Evolutionary conservation across 2,888 invertebrate genomes (phyloP).

Genomic region (Plebejus argus): DNA sequence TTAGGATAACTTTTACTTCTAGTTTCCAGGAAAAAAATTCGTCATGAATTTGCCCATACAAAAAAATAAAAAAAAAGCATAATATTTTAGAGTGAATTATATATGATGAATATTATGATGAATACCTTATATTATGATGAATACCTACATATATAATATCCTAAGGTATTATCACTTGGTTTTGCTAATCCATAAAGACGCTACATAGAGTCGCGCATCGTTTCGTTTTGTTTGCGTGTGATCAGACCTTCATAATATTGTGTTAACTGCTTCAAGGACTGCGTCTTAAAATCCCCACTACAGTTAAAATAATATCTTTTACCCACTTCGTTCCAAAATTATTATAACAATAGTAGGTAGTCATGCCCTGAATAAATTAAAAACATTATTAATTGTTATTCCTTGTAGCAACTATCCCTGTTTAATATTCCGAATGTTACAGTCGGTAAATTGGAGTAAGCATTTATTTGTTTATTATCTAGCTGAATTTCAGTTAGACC

Average conservation of each 20-base stretch:
- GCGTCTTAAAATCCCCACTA: background rate
- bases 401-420: background rate
- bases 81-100: too few relatives aligned
- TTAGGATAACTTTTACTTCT: too few relatives aligned
- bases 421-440: background rate
- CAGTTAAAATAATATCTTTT: background rate
- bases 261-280: background rate
- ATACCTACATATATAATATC: too few relatives aligned
- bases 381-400: slow-evolving; percentile 3
- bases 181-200: too few relatives aligned
- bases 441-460: background rate
- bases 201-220: too few relatives aligned
- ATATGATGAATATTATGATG: too few relatives aligned
- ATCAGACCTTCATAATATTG: background rate
- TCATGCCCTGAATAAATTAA: slow-evolving; percentile 2
- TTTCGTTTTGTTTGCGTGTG: too few relatives aligned
- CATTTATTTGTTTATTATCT: slow-evolving; percentile 10
- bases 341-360: background rate
- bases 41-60: too few relatives aligned
- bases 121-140: too few relatives aligned
- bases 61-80: too few relatives aligned
- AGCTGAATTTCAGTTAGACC: background rate
- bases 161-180: too few relatives aligned
- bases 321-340: background rate
- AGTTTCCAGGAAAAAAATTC: too few relatives aligned